Evolutionary conservation across 92 coral and sea anemone species (phyloP), one percentile per base, ranked within the genome.

Genomic region (Galaxea fascicularis): DNA sequence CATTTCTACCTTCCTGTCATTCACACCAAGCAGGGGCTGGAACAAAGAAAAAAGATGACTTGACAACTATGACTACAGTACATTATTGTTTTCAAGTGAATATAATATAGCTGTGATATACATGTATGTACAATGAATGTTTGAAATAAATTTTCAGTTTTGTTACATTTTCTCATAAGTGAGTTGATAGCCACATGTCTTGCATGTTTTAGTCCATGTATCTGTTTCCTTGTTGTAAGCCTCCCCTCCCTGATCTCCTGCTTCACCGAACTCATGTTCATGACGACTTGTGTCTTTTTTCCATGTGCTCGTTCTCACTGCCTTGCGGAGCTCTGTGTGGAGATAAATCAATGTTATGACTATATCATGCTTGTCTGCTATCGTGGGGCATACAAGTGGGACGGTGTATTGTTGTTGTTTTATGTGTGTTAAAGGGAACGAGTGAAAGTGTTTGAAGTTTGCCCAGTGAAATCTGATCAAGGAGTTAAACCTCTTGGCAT

Each of bases 301-400:
- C 99, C 99, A 97, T 12, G 99, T 97, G 78, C 99, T 97, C 68
- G 99, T 97, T 59, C 99, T 84, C 2, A 97, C 99, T 13, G 99
- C 99, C 35, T 91, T 90, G 21, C 99, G 91, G 15, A 97, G 90
- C 59, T 96, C 99, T 96, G 54, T 49, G 41, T 1, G 31, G 28
- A 47, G 63, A 54, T 65, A 35, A 65, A 14, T 41, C 58, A 17
- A 47, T 16, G 39, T 10, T 5, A 49, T n/a, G n/a, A n/a, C n/a
- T 15, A 49, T 35, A 35, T 35, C 2, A 35, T 35, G 6, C n/a
- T n/a, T n/a, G n/a, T n/a, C n/a, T n/a, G n/a, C n/a, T n/a, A n/a
- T n/a, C n/a, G n/a, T n/a, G n/a, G n/a, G n/a, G n/a, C n/a, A n/a
- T n/a, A n/a, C n/a, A n/a, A n/a, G n/a, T n/a, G n/a, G n/a, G n/a